Conservation (phyloP, 2,888 invertebrate genomes). For the Apantesis nais region DNA sequence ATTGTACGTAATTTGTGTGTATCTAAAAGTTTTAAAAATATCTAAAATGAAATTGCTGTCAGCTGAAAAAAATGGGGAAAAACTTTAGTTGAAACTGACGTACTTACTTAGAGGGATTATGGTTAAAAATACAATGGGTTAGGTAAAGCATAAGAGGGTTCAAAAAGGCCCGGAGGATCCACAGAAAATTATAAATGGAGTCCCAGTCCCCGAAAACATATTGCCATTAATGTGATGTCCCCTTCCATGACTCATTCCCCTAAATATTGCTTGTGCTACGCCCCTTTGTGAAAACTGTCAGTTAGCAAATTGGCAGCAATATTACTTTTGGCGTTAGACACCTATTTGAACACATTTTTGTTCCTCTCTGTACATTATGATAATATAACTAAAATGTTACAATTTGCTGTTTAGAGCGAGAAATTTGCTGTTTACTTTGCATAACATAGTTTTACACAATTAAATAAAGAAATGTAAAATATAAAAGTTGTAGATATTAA, state of each 20-base stretch:
- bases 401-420: no score
- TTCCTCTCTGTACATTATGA: no score
- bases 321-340: conserved; percentile 20
- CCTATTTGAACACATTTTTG: no score
- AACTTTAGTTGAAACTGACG: background rate
- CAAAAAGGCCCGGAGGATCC: background rate
- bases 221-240: conserved; percentile 58
- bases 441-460: no score
- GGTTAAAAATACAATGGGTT: background rate
- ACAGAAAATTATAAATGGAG: conserved; percentile 20
- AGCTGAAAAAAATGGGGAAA: background rate
- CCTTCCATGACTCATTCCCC: conserved; percentile 54
- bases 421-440: no score
- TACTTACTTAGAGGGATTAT: background rate
- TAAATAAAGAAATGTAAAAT: no score
- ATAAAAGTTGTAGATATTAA: no score
- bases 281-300: conserved; percentile 67
- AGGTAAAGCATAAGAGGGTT: background rate
- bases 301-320: conserved; percentile 54
- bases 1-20: background rate
- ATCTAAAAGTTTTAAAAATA: background rate
- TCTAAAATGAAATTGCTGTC: background rate
- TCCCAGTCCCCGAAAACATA: conserved; percentile 21
- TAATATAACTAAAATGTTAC: no score
- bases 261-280: conserved; percentile 46